These are phyloP conservation scores for Hestina assimilis DNA, from an alignment of 1,140 invertebrate species.

Conservation along the genomic window DNA sequence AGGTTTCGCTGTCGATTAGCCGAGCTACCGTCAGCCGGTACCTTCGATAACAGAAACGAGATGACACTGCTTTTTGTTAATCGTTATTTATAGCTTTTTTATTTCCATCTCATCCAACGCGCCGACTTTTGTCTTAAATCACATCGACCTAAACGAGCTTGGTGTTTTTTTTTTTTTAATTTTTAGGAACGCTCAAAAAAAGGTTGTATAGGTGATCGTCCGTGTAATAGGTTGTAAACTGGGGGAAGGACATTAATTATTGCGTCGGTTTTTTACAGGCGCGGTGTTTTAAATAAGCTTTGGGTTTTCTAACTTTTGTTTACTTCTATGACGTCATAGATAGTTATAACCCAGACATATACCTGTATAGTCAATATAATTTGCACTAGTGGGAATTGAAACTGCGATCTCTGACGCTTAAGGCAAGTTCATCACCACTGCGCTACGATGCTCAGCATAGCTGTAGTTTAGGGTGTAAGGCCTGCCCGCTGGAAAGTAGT, in stretches of 20 bases:
- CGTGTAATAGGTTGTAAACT: conserved; percentile 24
- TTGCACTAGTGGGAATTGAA: too few species aligned
- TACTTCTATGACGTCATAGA: too few species aligned
- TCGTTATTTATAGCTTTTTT: conserved; percentile 72
- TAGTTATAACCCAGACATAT: too few species aligned
- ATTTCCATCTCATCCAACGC: conserved; percentile 40
- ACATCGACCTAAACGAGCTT: conserved; percentile 35
- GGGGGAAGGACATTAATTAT: conserved; percentile 10
- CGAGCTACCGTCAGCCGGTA: conserved; percentile 51
- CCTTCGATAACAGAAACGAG: conserved; percentile 62
- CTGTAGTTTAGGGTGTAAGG: too few species aligned
- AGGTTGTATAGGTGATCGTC: conserved; percentile 16
- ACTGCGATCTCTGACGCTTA: too few species aligned
- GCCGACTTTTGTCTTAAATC: conserved; percentile 62
- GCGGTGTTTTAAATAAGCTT: background rate
- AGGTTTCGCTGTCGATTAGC: conserved; percentile 36
- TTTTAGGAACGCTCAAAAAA: conserved; percentile 19
- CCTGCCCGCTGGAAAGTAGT: too few species aligned
- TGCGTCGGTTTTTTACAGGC: background rate
- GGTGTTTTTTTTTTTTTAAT: conserved; percentile 25
- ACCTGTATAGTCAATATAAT: too few species aligned
- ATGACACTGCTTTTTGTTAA: conserved; percentile 73
- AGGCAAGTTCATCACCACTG: too few species aligned
- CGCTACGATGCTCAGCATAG: too few species aligned
- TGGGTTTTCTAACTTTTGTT: too few species aligned